Percentiles rank a stretch among this genome's conserved stretches.
Conservation (phyloP, 1,140 invertebrate species). For the Akabosia matsudoensis region DNA sequence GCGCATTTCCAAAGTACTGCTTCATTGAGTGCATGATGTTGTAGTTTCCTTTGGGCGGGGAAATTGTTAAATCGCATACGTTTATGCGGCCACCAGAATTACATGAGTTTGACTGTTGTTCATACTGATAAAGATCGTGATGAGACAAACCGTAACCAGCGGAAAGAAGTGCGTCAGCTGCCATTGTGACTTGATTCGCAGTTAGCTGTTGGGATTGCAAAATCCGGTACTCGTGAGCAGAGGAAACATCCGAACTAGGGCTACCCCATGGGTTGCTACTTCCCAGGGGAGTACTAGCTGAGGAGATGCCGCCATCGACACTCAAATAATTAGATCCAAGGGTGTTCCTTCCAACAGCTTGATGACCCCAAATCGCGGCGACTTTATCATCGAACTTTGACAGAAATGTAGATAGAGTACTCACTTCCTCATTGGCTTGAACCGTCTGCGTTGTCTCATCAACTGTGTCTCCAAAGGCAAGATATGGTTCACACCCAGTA, state of each 20-base stretch:
- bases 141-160: not conserved
- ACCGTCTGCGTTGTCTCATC: not conserved
- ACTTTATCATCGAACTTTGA: conserved; percentile 45
- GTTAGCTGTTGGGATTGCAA: not conserved
- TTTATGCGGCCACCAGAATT: not conserved
- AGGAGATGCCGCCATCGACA: conserved; percentile 2
- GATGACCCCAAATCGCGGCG: conserved; percentile 42
- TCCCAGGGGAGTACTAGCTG: conserved; percentile 3
- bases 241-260: not conserved
- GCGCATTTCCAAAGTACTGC: conserved; percentile 35
- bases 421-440: conserved; percentile 32
- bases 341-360: not conserved
- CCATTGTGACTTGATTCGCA: not conserved
- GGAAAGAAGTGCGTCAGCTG: not conserved
- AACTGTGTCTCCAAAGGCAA: not conserved
- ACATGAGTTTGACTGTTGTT: not conserved
- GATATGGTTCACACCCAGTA: not conserved
- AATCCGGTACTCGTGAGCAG: not conserved
- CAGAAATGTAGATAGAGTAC: conserved; percentile 42
- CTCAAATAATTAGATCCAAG: not conserved
- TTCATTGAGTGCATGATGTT: conserved; percentile 41
- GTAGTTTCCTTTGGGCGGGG: conserved; percentile 32
- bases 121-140: not conserved
- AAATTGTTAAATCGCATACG: not conserved
- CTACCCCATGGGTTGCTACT: conserved; percentile 15